These are phyloP conservation scores for Rhaphigaster nebulosa DNA, from an alignment of 2,888 invertebrate genomes.

Conservation along the genomic window DNA sequence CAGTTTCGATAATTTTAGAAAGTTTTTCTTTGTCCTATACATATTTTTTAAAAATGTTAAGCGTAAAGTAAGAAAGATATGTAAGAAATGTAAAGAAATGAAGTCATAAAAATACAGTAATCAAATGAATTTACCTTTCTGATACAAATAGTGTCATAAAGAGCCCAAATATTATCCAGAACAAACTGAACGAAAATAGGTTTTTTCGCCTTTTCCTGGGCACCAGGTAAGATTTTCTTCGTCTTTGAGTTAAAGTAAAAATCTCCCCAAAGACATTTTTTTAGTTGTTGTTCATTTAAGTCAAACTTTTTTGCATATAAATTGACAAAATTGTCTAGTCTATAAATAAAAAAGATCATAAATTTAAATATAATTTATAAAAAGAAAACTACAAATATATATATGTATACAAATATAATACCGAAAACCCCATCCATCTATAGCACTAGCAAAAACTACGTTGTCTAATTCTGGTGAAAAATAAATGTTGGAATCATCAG, in stretches of 20 bases:
- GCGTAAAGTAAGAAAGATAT: constrained; percentile 50
- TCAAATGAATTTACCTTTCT: constrained; percentile 71
- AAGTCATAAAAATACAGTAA: not conserved
- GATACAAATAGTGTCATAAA: constrained; percentile 86
- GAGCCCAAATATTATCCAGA: constrained; percentile 90
- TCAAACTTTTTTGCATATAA: constrained; percentile 82
- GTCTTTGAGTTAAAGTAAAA: constrained; percentile 88
- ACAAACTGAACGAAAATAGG: constrained; percentile 94
- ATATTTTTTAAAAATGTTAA: too few relatives aligned
- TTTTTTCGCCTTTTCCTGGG: constrained; percentile 91
- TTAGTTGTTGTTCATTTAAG: constrained; percentile 79
- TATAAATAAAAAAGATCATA: constrained; percentile 69
- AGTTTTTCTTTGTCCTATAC: constrained; percentile 79
- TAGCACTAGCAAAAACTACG: constrained; percentile 95
- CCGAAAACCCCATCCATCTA: constrained; percentile 93
- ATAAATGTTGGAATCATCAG: constrained; percentile 89
- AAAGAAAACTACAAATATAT: not conserved
- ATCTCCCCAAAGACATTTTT: constrained; percentile 93
- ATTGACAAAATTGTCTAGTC: constrained; percentile 84
- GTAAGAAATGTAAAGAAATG: constrained; percentile 17
- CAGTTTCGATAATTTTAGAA: constrained; percentile 78
- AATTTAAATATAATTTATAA: not conserved
- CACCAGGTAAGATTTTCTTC: constrained; percentile 87
- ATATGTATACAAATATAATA: constrained; percentile 67
- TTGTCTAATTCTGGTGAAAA: constrained; percentile 95